Evolutionary conservation across 1,140 invertebrate species (phyloP).

Genomic region (Hylaeus anthracinus): DNA sequence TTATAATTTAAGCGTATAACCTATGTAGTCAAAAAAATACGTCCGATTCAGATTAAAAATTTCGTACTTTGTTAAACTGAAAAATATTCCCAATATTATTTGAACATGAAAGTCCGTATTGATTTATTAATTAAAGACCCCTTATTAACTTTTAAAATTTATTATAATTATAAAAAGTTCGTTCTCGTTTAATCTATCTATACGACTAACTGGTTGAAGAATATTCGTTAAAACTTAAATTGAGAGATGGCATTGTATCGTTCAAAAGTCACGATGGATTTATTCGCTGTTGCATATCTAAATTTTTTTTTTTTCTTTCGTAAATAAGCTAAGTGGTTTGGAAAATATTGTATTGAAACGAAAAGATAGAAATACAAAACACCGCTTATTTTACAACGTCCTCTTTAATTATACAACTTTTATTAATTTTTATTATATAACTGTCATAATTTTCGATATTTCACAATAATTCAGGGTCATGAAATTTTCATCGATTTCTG

Average conservation of each 20-base stretch:
- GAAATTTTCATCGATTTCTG: constrained; percentile 9
- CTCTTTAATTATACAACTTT: constrained; percentile 40
- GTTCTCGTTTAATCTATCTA: background rate
- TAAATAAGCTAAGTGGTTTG: background rate
- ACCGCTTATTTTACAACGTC: constrained; percentile 32
- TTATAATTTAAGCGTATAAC: background rate
- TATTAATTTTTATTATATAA: constrained; percentile 40
- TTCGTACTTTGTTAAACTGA: background rate
- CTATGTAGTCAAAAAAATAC: background rate
- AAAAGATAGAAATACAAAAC: constrained; percentile 31
- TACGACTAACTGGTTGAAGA: no score
- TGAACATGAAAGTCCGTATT: background rate
- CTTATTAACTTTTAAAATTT: no score
- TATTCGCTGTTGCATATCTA: background rate
- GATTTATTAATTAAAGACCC: background rate
- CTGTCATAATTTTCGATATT: constrained; percentile 30
- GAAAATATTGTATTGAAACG: background rate
- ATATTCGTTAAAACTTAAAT: no score
- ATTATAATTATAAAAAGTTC: background rate
- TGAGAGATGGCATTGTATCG: background rate
- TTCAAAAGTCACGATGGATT: background rate
- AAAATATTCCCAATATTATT: constrained; percentile 7
- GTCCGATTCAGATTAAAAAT: background rate
- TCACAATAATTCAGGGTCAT: constrained; percentile 28
- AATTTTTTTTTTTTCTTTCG: background rate